A percentile compares a stretch with the other conserved stretches of the same genome.
Conservation (phyloP, 2,797 vertebrate species). For the Sebastes matsubarae region DNA sequence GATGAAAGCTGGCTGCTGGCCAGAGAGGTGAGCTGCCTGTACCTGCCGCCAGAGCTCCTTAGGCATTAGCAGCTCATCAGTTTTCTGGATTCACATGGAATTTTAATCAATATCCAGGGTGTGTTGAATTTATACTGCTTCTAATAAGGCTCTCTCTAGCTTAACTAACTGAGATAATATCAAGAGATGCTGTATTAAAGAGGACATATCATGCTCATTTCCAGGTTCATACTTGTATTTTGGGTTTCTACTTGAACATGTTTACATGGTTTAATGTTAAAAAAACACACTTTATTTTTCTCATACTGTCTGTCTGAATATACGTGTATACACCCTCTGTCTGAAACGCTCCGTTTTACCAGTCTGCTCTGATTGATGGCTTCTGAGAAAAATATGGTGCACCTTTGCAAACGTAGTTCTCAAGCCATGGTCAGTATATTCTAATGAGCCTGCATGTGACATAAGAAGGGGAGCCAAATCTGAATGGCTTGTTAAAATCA, state of each 20-base stretch:
- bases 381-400: background rate
- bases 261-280: too few relatives aligned
- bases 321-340: too few relatives aligned
- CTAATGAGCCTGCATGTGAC: too few relatives aligned
- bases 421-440: too few relatives aligned
- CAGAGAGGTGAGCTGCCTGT: slow-evolving; percentile 53
- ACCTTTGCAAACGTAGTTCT: too few relatives aligned
- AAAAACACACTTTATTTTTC: too few relatives aligned
- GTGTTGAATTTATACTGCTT: slow-evolving; percentile 7
- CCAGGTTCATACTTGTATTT: background rate
- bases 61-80: slow-evolving; percentile 58
- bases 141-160: background rate
- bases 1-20: slow-evolving; percentile 66
- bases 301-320: too few relatives aligned
- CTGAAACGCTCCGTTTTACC: too few relatives aligned
- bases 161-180: background rate
- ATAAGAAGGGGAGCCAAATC: too few relatives aligned
- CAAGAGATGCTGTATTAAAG: background rate
- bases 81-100: slow-evolving; percentile 37
- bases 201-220: background rate
- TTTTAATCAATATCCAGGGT: slow-evolving; percentile 46
- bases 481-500: too few relatives aligned
- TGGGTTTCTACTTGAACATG: background rate
- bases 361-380: background rate
- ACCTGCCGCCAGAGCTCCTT: slow-evolving; percentile 51